Evolutionary conservation across 2,888 invertebrate species (phyloP).

Genomic region (Octonoba sinensis): DNA sequence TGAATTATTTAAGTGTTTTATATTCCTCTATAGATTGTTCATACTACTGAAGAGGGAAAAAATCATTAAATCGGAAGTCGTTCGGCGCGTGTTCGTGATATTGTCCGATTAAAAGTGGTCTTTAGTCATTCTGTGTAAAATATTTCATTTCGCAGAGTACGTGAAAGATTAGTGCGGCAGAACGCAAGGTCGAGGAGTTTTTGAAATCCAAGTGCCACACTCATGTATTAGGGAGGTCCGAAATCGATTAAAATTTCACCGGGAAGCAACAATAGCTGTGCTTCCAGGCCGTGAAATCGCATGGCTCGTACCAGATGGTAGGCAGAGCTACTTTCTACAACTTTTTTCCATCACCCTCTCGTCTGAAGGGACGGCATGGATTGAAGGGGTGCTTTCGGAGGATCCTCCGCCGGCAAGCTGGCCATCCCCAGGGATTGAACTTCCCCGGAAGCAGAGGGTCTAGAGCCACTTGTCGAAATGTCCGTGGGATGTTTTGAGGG

Average conservation of each 20-base stretch:
- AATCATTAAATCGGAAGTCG: too few species aligned
- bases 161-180: too few species aligned
- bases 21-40: too few species aligned
- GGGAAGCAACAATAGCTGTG: conserved; percentile 1
- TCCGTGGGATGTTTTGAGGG: conserved; percentile 58
- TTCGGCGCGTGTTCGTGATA: too few species aligned
- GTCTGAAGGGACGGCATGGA: conserved; percentile 16
- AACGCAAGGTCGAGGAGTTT: too few species aligned
- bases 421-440: conserved; percentile 36
- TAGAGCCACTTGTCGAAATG: conserved; percentile 24
- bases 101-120: too few species aligned
- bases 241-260: conserved; percentile 60
- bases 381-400: conserved; percentile 16
- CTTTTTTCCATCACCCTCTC: conserved; percentile 33
- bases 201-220: too few species aligned
- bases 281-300: conserved; percentile 9
- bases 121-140: too few species aligned
- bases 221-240: background rate
- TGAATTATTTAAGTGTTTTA: too few species aligned
- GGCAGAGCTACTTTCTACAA: conserved; percentile 8
- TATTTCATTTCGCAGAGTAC: too few species aligned
- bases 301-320: conserved; percentile 50
- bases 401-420: conserved; percentile 55
- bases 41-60: too few species aligned
- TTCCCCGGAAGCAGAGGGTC: conserved; percentile 27